phyloP scores from a whole-genome alignment of 2,113 vertebrate genomes.

The Butorides virescens region DNA sequence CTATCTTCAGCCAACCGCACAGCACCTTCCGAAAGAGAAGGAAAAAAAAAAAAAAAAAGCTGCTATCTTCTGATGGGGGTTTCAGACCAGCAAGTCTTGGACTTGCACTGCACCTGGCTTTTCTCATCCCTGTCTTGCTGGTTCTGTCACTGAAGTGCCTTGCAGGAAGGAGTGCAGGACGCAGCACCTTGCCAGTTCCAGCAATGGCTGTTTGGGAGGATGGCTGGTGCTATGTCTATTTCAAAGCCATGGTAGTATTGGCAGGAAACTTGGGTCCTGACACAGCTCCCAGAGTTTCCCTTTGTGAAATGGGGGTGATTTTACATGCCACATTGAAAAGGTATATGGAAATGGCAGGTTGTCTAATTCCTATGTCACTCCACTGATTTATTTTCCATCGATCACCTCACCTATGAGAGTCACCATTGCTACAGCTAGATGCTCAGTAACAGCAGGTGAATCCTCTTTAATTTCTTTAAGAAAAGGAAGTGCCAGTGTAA shows the following conservation, averaged over 20 bases:
- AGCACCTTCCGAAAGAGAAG: slow-evolving; percentile 71
- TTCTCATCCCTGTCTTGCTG: not conserved
- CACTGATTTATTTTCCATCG: not conserved
- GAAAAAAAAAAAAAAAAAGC: not conserved
- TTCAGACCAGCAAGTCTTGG: not conserved
- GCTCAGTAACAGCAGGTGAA: not conserved
- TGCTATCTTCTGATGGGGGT: not conserved
- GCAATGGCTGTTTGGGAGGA: not conserved
- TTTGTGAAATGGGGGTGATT: not conserved
- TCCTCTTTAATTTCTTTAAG: not conserved
- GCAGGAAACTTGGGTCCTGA: not conserved
- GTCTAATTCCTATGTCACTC: not conserved
- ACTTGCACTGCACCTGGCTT: not conserved
- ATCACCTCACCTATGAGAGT: not conserved
- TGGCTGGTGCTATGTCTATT: not conserved
- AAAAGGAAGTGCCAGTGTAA: not conserved
- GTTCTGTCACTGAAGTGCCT: not conserved
- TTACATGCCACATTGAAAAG: not conserved
- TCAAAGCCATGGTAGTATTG: not conserved
- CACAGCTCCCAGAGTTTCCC: not conserved
- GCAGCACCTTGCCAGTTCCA: not conserved
- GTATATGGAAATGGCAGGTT: not conserved
- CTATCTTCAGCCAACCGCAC: slow-evolving; percentile 80
- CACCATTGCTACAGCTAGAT: not conserved
- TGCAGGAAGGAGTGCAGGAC: not conserved